A percentile compares a stretch with the other conserved stretches of the same genome.
Evolutionary conservation across 2,888 invertebrate species (phyloP).

Genomic region (Amphimallon solstitiale): DNA sequence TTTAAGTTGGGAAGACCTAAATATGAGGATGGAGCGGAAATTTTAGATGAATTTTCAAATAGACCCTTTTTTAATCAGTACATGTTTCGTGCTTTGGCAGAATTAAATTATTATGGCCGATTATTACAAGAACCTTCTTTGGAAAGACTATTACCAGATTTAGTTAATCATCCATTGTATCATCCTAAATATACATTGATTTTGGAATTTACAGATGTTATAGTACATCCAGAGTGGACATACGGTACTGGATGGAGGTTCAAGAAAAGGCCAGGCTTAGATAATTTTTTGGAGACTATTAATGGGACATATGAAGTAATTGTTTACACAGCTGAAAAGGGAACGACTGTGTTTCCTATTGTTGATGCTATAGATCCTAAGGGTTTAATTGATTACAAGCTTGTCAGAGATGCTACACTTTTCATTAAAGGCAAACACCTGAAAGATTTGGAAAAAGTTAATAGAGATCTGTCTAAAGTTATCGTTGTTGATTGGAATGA

Average conservation of each 20-base stretch:
- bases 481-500: constrained; percentile 96
- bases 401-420: constrained; percentile 96
- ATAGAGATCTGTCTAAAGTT: constrained; percentile 86
- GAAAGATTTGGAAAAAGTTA: constrained; percentile 87
- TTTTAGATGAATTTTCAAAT: constrained; percentile 79
- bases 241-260: constrained; percentile 98
- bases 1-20: constrained; percentile 81
- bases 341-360: constrained; percentile 94
- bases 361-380: constrained; percentile 94
- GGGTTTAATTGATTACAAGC: constrained; percentile 85
- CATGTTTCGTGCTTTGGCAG: constrained; percentile 69
- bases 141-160: constrained; percentile 92
- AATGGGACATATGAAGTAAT: constrained; percentile 88
- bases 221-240: constrained; percentile 99
- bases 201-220: constrained; percentile 93
- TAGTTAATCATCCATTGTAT: constrained; percentile 87
- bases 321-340: constrained; percentile 94
- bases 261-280: constrained; percentile 92
- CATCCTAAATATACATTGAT: constrained; percentile 97
- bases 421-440: constrained; percentile 95
- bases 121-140: constrained; percentile 94
- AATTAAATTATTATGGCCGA: constrained; percentile 56
- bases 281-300: constrained; percentile 83
- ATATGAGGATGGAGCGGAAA: constrained; percentile 74
- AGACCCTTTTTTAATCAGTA: constrained; percentile 78